Conservation (phyloP, 2,113 vertebrate species). For the Pterocles burchelli region DNA sequence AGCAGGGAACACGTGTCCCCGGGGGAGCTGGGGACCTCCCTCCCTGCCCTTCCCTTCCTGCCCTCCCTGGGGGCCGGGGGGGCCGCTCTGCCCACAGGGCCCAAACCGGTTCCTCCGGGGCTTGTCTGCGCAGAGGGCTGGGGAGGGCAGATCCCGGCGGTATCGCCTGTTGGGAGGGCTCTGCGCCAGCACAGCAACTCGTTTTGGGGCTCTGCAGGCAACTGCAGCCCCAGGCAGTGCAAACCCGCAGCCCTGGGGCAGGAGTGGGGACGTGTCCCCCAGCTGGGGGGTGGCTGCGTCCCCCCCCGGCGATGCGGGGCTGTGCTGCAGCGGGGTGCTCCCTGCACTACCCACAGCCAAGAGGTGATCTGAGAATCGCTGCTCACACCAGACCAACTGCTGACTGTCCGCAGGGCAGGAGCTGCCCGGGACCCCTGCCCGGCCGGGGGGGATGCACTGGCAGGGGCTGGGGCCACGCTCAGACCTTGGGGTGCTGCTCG, state of each 20-base stretch:
- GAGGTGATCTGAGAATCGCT: conserved; percentile 75
- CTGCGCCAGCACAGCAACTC: accelerated
- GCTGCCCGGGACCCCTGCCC: neutral
- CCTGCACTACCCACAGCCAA: conserved; percentile 74
- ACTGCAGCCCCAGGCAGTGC: neutral
- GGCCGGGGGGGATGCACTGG: accelerated
- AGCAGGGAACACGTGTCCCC: neutral
- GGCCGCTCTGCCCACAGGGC: neutral
- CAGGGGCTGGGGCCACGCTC: accelerated
- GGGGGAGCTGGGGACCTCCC: neutral
- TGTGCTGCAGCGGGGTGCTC: neutral
- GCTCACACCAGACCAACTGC: conserved; percentile 76
- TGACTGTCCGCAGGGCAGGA: conserved; percentile 75
- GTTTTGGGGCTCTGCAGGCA: neutral
- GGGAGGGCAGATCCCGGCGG: neutral
- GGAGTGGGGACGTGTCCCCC: accelerated
- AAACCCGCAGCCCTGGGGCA: neutral
- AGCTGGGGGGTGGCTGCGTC: too few relatives aligned
- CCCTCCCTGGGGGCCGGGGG: accelerated
- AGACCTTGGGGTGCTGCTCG: accelerated
- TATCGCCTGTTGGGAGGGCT: accelerated
- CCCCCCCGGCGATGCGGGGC: accelerated
- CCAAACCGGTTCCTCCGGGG: conserved; percentile 39
- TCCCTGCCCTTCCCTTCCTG: neutral
- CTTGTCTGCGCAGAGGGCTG: neutral